Evolutionary conservation across 2,113 vertebrate genomes (phyloP).

Genomic region (Calypte anna): DNA sequence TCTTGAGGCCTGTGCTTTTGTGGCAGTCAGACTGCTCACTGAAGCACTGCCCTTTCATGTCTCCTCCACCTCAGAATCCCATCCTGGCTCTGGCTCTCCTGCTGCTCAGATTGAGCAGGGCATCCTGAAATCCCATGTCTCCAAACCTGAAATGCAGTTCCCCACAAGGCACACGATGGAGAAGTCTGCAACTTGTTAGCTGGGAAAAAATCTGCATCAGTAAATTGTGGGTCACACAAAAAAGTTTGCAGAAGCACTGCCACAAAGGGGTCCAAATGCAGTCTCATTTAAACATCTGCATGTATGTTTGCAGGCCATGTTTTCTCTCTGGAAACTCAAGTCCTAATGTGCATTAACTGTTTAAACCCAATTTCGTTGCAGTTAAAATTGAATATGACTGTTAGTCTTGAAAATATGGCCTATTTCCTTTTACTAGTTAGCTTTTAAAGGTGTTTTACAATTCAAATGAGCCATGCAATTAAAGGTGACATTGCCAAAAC

Average conservation of each 20-base stretch:
- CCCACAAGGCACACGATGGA: rapidly evolving
- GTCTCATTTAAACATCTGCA: neutral
- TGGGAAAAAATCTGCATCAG: neutral
- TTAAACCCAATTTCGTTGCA: conserved; percentile 46
- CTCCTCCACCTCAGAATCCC: neutral
- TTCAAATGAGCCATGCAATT: conserved; percentile 70
- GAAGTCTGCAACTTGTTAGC: neutral
- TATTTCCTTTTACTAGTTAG: conserved; percentile 68
- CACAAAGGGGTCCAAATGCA: neutral
- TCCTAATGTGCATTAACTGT: neutral
- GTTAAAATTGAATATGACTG: conserved; percentile 59
- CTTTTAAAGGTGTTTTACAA: conserved; percentile 66
- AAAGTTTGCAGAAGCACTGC: neutral
- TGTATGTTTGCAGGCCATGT: neutral
- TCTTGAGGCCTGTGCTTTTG: neutral
- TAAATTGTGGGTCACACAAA: neutral
- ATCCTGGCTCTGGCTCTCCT: neutral
- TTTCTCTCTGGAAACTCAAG: neutral
- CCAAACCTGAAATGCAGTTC: neutral
- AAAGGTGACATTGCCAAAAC: conserved; percentile 66
- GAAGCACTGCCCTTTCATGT: rapidly evolving
- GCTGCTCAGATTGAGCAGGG: neutral
- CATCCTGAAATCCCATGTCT: rapidly evolving
- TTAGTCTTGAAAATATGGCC: conserved; percentile 46
- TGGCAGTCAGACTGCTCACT: rapidly evolving